Evolutionary conservation across 2,888 invertebrate species (phyloP), one percentile per base, ranked within the genome.

Genomic region (Papilio protenor): DNA sequence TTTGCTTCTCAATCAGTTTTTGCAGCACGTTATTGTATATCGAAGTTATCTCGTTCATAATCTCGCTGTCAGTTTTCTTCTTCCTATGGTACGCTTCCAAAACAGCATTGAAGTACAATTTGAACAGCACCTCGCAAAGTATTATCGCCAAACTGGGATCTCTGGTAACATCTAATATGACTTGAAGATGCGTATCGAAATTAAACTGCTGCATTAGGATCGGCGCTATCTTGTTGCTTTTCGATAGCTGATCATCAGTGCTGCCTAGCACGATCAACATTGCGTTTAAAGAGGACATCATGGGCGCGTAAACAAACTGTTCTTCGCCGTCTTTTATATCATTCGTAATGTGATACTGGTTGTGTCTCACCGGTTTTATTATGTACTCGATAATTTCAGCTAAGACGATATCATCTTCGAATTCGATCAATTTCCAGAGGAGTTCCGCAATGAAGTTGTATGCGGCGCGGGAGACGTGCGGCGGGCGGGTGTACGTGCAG

Each of bases 401-500:
- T 80, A 95, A 90, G 77, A 94, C 90, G 27, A 88, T 85, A 71
- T 89, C 87, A 82, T 96, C 95, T 40, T 40, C 40, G 40, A 40
- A 40, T 40, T 40, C 40, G 40, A 40, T 40, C 40, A 40, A 40
- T 40, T 94, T 95, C 90, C 95, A 95, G 0, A 97, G 84, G 75
- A 97, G 94, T 79, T 94, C 92, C 23, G 95, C 94, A 33, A 97
- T 90, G 83, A 97, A 96, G 78, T 95, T 94, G 76, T 96, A 96
- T 8, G 96, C 96, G 85, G 97, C 96, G 64, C 96, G 94, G 0
- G 96, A 95, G 14, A 97, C 96, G 85, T 97, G 97, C 64, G 97
- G 92, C 0, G 97, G 97, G 79, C 96, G 96, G 87, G 96, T 96
- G 76, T 95, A 92, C 82, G 96, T 95, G 79, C 96, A 96, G 74